A percentile compares a stretch with the other conserved stretches of the same genome.
Evolutionary conservation across 92 coral and sea anemone species (phyloP).

Genomic region (Umimayanthus chanpuru): DNA sequence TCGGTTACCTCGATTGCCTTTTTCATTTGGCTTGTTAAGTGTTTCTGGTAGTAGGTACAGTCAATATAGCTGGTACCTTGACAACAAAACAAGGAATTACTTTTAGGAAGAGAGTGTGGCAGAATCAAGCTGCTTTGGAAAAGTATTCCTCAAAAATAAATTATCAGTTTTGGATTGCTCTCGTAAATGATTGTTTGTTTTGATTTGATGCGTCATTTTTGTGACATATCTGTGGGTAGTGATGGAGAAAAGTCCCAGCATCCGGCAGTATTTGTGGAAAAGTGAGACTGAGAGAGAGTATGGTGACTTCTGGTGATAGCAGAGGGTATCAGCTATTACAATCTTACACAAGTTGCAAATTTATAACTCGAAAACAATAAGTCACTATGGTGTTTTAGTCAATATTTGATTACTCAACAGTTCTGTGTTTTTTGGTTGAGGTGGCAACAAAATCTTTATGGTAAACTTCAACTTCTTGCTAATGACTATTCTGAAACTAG

Average conservation of each 20-base stretch:
- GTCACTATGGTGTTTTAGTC: neutral
- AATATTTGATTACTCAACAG: neutral
- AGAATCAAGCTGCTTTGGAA: neutral
- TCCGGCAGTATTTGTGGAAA: no score
- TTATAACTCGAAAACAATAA: neutral
- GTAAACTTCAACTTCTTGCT: neutral
- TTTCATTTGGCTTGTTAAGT: neutral
- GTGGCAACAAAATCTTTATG: neutral
- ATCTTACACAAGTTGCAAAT: neutral
- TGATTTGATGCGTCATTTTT: slow-evolving; percentile 4
- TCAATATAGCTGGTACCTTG: neutral
- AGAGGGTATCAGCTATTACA: neutral
- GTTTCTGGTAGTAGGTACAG: neutral
- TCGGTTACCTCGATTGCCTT: slow-evolving; percentile 6
- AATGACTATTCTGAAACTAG: neutral
- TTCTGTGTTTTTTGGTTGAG: neutral
- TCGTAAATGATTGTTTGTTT: neutral
- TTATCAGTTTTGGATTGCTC: neutral
- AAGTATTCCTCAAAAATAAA: neutral
- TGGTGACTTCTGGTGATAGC: neutral
- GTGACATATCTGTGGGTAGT: neutral
- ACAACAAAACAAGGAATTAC: slow-evolving; percentile 4
- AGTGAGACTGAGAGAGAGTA: no score
- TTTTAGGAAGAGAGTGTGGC: neutral
- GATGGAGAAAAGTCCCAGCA: neutral